Conservation (phyloP, 2,113 vertebrate species). For the Nothoprocta pentlandii region DNA sequence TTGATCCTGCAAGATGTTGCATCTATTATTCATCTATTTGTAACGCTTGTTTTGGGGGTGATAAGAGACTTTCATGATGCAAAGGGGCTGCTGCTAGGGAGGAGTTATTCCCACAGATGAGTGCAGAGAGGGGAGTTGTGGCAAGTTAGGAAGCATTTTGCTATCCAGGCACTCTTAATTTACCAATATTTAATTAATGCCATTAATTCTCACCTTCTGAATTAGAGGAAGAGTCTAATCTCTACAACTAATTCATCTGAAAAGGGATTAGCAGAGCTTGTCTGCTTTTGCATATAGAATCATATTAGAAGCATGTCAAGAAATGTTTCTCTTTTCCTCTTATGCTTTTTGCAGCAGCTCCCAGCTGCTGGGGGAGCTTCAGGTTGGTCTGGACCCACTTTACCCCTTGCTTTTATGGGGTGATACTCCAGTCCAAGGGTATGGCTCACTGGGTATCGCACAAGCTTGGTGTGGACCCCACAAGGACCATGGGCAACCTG, state of each 20-base stretch:
- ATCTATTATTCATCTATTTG: neutral
- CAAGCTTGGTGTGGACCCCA: too few species aligned
- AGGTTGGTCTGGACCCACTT: neutral
- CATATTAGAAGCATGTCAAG: neutral
- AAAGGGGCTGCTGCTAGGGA: neutral
- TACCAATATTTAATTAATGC: neutral
- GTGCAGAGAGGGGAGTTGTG: neutral
- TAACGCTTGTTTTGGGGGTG: neutral
- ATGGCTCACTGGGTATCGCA: too few species aligned
- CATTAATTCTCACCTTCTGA: neutral
- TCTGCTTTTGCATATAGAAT: neutral
- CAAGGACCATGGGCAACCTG: neutral
- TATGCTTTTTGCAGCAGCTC: neutral
- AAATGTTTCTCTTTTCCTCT: neutral
- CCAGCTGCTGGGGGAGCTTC: rapidly evolving
- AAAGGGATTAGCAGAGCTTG: neutral
- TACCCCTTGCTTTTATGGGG: neutral
- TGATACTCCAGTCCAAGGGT: too few species aligned
- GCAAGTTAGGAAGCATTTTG: neutral
- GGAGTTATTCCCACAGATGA: neutral
- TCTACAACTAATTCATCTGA: neutral
- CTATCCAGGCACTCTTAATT: neutral
- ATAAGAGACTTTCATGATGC: neutral
- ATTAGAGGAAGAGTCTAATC: neutral
- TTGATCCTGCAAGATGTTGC: neutral